Percentiles rank a stretch among this genome's conserved stretches.
phyloP scores from a whole-genome alignment of 1,140 invertebrate genomes.

The Heliconius nattereri region DNA sequence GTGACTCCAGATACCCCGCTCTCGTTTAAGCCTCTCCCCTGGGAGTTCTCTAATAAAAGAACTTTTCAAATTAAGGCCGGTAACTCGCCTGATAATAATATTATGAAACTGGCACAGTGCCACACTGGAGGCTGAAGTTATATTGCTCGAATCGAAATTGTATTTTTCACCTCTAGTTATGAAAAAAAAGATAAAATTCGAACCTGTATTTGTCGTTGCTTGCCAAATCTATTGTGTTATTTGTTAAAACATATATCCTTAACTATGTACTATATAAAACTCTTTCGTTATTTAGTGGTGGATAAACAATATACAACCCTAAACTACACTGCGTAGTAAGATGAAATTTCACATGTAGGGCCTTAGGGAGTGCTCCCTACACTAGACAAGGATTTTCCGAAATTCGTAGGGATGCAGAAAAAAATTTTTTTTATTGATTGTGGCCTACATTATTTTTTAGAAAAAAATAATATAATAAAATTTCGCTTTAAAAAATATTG shows the following conservation, averaged over 20 bases:
- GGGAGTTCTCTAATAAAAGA: constrained; percentile 43
- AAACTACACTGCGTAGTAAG: too few species aligned
- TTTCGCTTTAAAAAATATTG: too few species aligned
- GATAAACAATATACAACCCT: too few species aligned
- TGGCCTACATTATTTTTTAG: too few species aligned
- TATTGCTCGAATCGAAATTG: not conserved
- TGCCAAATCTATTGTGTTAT: not conserved
- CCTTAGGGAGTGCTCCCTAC: too few species aligned
- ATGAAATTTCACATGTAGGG: too few species aligned
- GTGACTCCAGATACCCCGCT: constrained; percentile 40
- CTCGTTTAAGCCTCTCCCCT: constrained; percentile 40
- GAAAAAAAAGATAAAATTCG: not conserved
- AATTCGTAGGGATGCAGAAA: too few species aligned
- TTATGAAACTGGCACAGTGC: constrained; percentile 27
- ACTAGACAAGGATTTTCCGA: too few species aligned
- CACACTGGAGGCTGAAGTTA: not conserved
- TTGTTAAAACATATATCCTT: not conserved
- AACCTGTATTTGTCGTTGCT: not conserved
- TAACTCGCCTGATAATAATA: constrained; percentile 38
- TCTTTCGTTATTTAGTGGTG: too few species aligned
- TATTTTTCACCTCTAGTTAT: not conserved
- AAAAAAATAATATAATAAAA: too few species aligned
- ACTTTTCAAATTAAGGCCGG: constrained; percentile 45
- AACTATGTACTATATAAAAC: too few species aligned
- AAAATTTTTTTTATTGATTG: too few species aligned